A percentile compares a stretch with the other conserved stretches of the same genome.
Evolutionary conservation across 2,113 vertebrate species (phyloP).

Genomic region (Myrmophylax atrothorax): DNA sequence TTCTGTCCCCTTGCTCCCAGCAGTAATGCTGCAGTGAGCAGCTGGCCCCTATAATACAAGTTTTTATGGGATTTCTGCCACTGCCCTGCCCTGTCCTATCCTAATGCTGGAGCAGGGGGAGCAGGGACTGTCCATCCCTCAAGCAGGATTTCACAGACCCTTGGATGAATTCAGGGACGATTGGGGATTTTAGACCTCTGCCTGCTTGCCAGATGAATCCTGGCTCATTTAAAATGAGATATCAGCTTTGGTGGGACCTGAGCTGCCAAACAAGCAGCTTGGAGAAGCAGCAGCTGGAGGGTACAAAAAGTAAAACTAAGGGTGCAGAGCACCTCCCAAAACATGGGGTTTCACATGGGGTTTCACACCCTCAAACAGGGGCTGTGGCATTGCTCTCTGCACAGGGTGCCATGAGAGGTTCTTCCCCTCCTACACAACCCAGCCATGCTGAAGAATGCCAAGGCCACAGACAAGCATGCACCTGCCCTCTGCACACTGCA

Average conservation of each 20-base stretch:
- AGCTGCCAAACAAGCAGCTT: accelerated
- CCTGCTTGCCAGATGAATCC: not conserved
- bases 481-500: not conserved
- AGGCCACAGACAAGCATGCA: not conserved
- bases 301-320: not conserved
- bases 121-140: not conserved
- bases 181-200: not conserved
- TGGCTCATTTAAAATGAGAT: not conserved
- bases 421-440: accelerated
- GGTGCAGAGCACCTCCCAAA: not conserved
- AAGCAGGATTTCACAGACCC: not conserved
- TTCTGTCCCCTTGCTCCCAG: not conserved
- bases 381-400: not conserved
- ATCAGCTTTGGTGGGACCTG: not conserved
- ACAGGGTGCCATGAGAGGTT: accelerated
- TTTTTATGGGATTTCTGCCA: not conserved
- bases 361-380: no score
- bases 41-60: not conserved
- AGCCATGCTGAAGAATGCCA: not conserved
- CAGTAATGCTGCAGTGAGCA: not conserved
- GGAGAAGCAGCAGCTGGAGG: not conserved
- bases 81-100: not conserved
- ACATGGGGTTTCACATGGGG: not conserved
- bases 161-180: not conserved
- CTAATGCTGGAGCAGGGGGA: not conserved